phyloP scores from a whole-genome alignment of 2,888 invertebrate species.

The Habrosyne pyritoides region DNA sequence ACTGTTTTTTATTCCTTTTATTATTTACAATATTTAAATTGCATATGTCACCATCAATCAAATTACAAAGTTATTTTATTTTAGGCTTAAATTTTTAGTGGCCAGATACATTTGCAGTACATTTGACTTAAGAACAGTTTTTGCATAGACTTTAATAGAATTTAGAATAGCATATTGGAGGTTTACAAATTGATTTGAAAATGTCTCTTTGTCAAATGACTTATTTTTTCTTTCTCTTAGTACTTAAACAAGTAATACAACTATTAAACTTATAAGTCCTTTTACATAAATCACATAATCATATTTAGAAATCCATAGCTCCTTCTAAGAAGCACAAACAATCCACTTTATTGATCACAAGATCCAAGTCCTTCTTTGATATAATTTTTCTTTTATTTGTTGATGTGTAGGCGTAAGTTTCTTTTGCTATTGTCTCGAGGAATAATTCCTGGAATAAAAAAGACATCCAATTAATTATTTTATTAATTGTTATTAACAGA shows the following conservation, averaged over 20 bases:
- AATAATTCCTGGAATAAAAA: slow-evolving; percentile 89
- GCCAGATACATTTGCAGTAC: too few species aligned
- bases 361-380: slow-evolving; percentile 91
- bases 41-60: too few species aligned
- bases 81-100: too few species aligned
- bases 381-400: slow-evolving; percentile 92
- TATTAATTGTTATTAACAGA: neutral
- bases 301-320: slow-evolving; percentile 84
- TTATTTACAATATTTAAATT: too few species aligned
- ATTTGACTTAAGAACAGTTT: too few species aligned
- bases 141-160: too few species aligned
- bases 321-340: slow-evolving; percentile 94
- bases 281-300: neutral
- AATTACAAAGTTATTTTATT: too few species aligned
- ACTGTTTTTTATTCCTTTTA: too few species aligned
- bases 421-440: slow-evolving; percentile 90
- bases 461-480: neutral
- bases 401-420: slow-evolving; percentile 88
- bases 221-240: neutral
- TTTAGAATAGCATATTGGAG: too few species aligned
- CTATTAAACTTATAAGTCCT: neutral
- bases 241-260: neutral
- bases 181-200: too few species aligned
- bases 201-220: neutral
- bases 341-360: slow-evolving; percentile 90